Base-by-base conservation (phyloP, 2,888 invertebrate genomes). In the Lasioglossum villosulum region DNA sequence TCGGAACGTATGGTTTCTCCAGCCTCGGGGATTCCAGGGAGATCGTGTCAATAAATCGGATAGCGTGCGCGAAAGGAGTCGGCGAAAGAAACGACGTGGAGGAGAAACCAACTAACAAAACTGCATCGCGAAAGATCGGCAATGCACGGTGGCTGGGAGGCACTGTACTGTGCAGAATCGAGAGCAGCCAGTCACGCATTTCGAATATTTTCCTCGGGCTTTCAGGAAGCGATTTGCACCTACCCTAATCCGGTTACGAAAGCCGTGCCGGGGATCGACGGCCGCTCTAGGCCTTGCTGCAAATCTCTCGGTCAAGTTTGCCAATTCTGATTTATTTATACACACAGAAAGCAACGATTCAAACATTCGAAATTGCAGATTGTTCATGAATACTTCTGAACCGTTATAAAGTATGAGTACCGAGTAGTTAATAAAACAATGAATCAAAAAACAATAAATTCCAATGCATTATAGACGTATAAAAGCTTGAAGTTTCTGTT, bases 21-120 rank as follows among this genome's bases (percentile, higher is more conserved):
- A 81, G 78, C 87, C 83, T 39, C 66, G 75, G 78, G 87, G 78
- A 81, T 76, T 76, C 78, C 71, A 48, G 42, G 42, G 56, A 71
- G 83, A 87, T 83, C 87, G 87, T 83, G 86, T 83, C 87, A 87
- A 87, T 87, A 87, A 87, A 87, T 87, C 86, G 87, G 74, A 83
- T 81, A 73, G 86, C 86, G 86, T 82, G 80, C 82, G 80, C 86
- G 86, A 66, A 63, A 45, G 68, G 30, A n/a, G 63, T 48, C 83
- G 42, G 74, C 78, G 84, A 84, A 81, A 80, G 77, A 82, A 76
- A 71, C 68, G 34, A 23, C 63, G 42, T 6, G 56, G 59, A 56
- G 74, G 79, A 75, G 77, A 76, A 70, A 86, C 30, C 77, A 39
- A 76, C 59, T 74, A 78, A 73, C 59, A 73, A 70, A 66, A 80